A percentile compares a stretch with the other conserved stretches of the same genome.
phyloP scores from a whole-genome alignment of 2,888 invertebrate genomes.

The Lutraria lutraria region DNA sequence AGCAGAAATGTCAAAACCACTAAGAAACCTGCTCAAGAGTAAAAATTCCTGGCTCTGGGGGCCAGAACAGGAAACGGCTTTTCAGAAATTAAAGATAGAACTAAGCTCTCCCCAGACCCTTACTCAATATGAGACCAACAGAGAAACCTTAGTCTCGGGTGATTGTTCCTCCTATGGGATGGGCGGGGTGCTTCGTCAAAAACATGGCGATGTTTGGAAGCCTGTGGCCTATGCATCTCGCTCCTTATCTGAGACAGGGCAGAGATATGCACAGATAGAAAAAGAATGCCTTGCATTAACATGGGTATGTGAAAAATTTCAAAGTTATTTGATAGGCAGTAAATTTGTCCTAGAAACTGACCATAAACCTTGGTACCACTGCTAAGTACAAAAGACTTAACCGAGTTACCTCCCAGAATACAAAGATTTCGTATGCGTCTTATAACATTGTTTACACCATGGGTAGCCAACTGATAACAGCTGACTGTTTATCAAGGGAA shows the following conservation, averaged over 20 bases:
- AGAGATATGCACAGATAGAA: constrained; percentile 38
- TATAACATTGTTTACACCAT: constrained; percentile 30
- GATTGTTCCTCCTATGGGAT: constrained; percentile 26
- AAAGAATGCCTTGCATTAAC: constrained; percentile 31
- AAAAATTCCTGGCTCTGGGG: neutral
- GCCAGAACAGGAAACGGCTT: constrained; percentile 14
- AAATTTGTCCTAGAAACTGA: constrained; percentile 31
- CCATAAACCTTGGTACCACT: constrained; percentile 37
- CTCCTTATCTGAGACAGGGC: constrained; percentile 14
- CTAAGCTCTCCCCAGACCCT: neutral
- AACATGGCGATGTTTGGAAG: constrained; percentile 26
- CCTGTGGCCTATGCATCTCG: constrained; percentile 11
- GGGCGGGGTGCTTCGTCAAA: constrained; percentile 13
- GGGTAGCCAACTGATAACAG: constrained; percentile 38
- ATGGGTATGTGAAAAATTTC: constrained; percentile 48
- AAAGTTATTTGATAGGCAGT: constrained; percentile 31
- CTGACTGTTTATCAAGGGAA: constrained; percentile 59
- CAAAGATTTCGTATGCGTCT: constrained; percentile 49
- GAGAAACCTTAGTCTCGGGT: constrained; percentile 6
- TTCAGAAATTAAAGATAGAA: constrained; percentile 17
- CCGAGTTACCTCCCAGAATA: constrained; percentile 43
- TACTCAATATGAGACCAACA: constrained; percentile 6
- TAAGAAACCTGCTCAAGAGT: constrained; percentile 9
- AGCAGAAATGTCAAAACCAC: constrained; percentile 14
- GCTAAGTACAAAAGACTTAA: constrained; percentile 26